These are phyloP conservation scores for Noctua comes DNA, from an alignment of 2,888 invertebrate genomes.

Conservation along the genomic window DNA sequence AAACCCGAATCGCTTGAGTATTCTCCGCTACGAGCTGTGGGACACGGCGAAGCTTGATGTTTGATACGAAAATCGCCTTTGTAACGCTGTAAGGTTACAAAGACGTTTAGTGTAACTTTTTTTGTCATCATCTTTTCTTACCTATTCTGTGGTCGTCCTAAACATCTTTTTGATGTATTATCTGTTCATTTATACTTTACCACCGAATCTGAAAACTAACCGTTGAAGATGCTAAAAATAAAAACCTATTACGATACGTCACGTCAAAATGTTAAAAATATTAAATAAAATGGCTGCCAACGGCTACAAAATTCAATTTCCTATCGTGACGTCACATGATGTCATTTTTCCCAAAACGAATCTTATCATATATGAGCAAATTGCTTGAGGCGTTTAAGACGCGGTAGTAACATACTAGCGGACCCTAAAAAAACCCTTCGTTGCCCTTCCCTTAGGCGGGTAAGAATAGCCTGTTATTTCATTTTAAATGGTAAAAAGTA, in stretches of 20 bases:
- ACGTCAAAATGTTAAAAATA: conserved; percentile 29
- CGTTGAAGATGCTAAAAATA: not conserved
- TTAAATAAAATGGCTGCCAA: conserved; percentile 26
- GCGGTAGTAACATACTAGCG: conserved; percentile 44
- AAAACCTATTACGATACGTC: not conserved
- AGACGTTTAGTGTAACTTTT: not conserved
- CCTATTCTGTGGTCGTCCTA: too few relatives aligned
- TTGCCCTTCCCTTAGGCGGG: conserved; percentile 24
- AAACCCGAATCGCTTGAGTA: not conserved
- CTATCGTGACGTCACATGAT: conserved; percentile 27
- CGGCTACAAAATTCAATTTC: conserved; percentile 50
- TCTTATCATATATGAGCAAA: conserved; percentile 36
- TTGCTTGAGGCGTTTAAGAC: conserved; percentile 55
- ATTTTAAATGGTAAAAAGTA: conserved; percentile 38
- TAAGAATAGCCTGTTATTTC: conserved; percentile 38
- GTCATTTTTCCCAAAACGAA: conserved; percentile 37
- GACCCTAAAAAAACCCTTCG: conserved; percentile 31
- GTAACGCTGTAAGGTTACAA: not conserved
- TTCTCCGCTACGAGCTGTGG: not conserved
- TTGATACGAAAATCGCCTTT: not conserved
- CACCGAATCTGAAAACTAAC: not conserved
- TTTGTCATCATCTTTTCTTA: not conserved
- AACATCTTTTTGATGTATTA: not conserved
- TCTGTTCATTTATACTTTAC: not conserved
- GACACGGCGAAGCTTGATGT: not conserved